Base-by-base conservation (phyloP, 2,113 vertebrate genomes). In the Sula dactylatra region DNA sequence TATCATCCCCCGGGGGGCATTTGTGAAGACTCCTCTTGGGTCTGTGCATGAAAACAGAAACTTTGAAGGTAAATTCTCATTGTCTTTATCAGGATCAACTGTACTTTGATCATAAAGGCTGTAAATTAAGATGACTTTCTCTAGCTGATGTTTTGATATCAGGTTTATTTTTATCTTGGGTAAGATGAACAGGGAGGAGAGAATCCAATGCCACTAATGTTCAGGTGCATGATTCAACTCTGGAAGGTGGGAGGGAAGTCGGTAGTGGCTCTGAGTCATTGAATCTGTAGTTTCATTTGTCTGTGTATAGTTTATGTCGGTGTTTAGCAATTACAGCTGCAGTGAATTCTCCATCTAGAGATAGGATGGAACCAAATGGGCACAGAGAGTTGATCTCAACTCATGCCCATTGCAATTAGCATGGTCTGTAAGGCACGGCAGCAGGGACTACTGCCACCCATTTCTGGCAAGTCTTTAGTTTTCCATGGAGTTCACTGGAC, bases 1-100 rank as follows among this genome's bases (percentile, higher is more conserved):
- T 44, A 97, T 99, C 34, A 84, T 99, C 7, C 99, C 99, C 12
- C 98, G 99, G 9, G 99, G 99, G 0, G 99, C 99, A 22, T 99
- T 99, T 93, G 94, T 99, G 94, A 99, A 98, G 96, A 99, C 82
- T 67, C 98, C 98, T 52, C 93, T 97, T 50, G 99, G 98, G 45
- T 96, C 97, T 19, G 98, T 99, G 70, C 97, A 98, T 56, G 97
- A 98, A 82, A 99, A 99, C 94, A 98, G 97, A 95, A 98, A 98
- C 96, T 99, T 99, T 96, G 98, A 98, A 97, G 99, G 99, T 99
- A 98, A 97, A 88, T 92, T 77, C 22, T 84, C 38, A 40, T 62
- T 94, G 52, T 88, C 45, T 58, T 85, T 92, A 56, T 80, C 44
- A 72, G 76, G 34, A 56, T 78, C 61, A 71, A 76, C 65, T 79